A percentile compares a stretch with the other conserved stretches of the same genome.
phyloP scores from a whole-genome alignment of 2,888 invertebrate species.

The Tenthredo livida region DNA sequence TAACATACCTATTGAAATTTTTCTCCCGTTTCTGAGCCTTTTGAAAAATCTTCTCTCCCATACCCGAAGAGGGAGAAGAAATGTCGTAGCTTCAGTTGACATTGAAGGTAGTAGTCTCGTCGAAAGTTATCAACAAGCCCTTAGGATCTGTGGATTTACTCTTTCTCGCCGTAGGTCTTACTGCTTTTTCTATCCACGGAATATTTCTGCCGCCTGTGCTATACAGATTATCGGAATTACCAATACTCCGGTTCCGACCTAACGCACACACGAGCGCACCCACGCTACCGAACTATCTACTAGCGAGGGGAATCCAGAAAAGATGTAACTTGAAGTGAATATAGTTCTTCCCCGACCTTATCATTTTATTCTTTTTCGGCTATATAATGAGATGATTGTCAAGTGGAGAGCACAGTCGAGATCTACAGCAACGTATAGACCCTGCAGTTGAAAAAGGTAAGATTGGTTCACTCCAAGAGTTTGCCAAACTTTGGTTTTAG shows the following conservation, averaged over 20 bases:
- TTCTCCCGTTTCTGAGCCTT: background rate
- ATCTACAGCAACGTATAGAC: background rate
- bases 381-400: background rate
- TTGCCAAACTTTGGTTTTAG: background rate
- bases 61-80: background rate
- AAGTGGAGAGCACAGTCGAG: background rate
- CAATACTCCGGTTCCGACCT: no score
- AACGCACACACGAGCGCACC: background rate
- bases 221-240: no score
- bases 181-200: no score
- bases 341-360: constrained; percentile 23
- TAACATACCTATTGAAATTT: background rate
- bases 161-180: no score
- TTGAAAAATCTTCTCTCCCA: background rate
- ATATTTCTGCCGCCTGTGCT: no score
- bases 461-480: background rate
- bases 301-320: background rate
- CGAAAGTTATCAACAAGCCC: background rate
- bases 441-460: background rate
- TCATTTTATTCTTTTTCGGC: background rate
- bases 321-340: background rate
- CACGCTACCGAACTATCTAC: background rate
- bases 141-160: no score
- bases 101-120: background rate
- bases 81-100: no score